phyloP scores from a whole-genome alignment of 2,797 vertebrate species.

The Percopsis omiscomaycus region DNA sequence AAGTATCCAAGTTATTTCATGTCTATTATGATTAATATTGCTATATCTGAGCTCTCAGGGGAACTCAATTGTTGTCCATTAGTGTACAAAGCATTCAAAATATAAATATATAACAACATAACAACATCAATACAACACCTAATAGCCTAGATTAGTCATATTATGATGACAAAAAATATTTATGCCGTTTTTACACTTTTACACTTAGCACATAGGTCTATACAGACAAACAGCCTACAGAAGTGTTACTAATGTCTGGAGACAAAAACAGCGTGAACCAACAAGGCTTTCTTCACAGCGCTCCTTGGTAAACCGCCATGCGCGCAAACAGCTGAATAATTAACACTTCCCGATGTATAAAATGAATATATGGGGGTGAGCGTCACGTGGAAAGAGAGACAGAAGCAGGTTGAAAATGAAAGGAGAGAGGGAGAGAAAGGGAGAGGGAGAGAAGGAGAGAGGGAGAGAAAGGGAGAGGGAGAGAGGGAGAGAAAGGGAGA shows the following conservation, averaged over 20 bases:
- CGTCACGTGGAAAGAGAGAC: neutral
- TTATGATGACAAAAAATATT: too few species aligned
- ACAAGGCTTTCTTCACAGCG: conserved; percentile 33
- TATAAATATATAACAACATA: too few species aligned
- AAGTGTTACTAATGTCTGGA: too few species aligned
- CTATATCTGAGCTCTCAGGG: conserved; percentile 27
- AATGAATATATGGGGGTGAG: conserved; percentile 30
- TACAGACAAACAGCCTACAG: too few species aligned
- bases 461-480: neutral
- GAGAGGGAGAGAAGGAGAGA: conserved; percentile 1
- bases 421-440: neutral
- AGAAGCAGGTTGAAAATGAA: neutral
- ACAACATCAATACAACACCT: neutral
- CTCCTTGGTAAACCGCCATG: conserved; percentile 50
- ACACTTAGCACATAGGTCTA: too few species aligned
- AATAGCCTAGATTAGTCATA: too few species aligned
- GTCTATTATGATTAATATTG: conserved; percentile 64
- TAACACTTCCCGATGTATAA: conserved; percentile 54
- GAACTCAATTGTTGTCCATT: conserved; percentile 40
- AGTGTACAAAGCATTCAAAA: conserved; percentile 18
- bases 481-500: conserved; percentile 1
- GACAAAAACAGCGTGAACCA: too few species aligned
- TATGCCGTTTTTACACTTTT: too few species aligned
- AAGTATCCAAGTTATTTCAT: conserved; percentile 45
- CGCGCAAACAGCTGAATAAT: conserved; percentile 70